Conservation (phyloP, 2,888 invertebrate species). For the Callyntrura sp. region DNA sequence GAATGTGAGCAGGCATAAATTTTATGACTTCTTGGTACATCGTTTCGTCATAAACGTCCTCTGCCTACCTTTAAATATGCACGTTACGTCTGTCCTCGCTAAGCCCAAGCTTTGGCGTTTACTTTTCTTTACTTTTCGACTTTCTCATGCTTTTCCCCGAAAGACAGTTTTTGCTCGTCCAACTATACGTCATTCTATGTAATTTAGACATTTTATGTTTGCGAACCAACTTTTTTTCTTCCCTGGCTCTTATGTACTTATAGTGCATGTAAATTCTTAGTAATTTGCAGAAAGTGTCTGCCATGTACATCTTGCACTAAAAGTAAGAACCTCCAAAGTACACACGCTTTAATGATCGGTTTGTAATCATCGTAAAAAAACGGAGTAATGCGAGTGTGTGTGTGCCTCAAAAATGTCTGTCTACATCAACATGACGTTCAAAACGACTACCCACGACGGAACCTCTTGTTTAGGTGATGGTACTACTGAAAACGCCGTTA, state of each 20-base stretch:
- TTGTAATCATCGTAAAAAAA: constrained; percentile 73
- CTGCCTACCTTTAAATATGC: neutral
- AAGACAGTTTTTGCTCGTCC: neutral
- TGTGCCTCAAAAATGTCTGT: constrained; percentile 18
- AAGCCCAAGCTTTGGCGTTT: neutral
- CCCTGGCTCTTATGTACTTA: neutral
- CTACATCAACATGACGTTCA: constrained; percentile 35
- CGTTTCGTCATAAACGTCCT: neutral
- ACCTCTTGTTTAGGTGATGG: neutral
- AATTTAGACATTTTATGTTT: constrained; percentile 1
- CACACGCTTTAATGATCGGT: constrained; percentile 59
- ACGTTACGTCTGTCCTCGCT: neutral
- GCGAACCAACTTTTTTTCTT: neutral
- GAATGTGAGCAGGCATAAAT: neutral
- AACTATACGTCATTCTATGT: neutral
- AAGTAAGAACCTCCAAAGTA: constrained; percentile 6
- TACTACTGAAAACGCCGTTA: constrained; percentile 4
- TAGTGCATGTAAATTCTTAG: constrained; percentile 31
- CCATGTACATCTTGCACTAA: neutral
- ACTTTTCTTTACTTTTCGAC: neutral
- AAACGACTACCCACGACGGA: constrained; percentile 12
- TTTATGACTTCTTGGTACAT: neutral
- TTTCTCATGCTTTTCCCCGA: neutral
- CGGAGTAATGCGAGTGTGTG: constrained; percentile 13
- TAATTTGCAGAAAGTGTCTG: constrained; percentile 19